Conservation (phyloP, 1,140 invertebrate species). For the Chlorops oryzae region DNA sequence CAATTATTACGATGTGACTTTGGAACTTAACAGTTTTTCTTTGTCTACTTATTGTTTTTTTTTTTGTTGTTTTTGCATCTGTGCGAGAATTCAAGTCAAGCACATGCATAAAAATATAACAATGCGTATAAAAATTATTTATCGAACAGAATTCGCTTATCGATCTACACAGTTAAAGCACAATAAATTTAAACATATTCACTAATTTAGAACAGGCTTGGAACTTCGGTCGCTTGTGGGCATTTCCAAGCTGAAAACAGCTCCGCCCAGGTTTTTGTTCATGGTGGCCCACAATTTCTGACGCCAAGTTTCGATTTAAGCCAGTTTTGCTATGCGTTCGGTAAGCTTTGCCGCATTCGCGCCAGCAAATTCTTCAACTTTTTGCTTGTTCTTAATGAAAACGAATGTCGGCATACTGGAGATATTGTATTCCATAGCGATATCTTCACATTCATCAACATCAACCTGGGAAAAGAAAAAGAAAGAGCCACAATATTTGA, state of each 20-base stretch:
- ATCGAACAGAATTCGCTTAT: too few relatives aligned
- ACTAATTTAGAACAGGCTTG: too few relatives aligned
- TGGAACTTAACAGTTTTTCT: too few relatives aligned
- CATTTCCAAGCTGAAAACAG: too few relatives aligned
- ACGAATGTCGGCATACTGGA: constrained; percentile 90
- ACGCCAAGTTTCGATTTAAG: too few relatives aligned
- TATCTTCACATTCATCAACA: constrained; percentile 82
- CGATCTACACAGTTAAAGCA: too few relatives aligned
- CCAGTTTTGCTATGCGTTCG: constrained; percentile 55
- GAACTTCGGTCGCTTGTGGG: too few relatives aligned
- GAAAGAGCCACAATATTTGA: not conserved
- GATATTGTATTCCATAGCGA: constrained; percentile 73
- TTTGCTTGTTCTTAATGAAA: constrained; percentile 72
- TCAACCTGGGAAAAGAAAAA: constrained; percentile 64
- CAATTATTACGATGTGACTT: too few relatives aligned
- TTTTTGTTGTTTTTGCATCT: not conserved
- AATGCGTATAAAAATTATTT: too few relatives aligned
- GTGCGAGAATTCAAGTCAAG: not conserved
- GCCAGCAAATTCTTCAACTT: constrained; percentile 70
- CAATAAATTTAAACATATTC: too few relatives aligned
- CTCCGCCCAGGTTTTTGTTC: too few relatives aligned
- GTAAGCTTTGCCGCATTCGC: constrained; percentile 72
- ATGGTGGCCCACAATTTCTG: constrained; percentile 29
- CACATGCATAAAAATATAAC: constrained; percentile 10
- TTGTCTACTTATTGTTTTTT: not conserved